Base-by-base conservation (phyloP, 2,888 invertebrate genomes). In the Nebria brevicollis region DNA sequence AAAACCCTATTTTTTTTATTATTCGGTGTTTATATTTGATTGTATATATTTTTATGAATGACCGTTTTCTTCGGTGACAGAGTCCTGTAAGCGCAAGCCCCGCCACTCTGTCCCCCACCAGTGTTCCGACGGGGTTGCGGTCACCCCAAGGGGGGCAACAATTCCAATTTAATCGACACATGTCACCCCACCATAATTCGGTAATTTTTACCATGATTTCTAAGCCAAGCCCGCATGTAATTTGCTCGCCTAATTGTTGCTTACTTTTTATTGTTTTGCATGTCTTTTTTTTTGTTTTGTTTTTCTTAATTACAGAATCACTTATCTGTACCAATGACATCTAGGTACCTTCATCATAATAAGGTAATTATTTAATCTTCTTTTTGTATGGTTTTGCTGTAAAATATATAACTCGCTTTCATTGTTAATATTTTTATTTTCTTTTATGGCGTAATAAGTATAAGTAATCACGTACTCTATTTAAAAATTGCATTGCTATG, bases 301-400 rank as follows among this genome's bases (percentile, higher is more conserved):
- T 90, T 94, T 94, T 95, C 34, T 70, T 34, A 70, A 26, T 70
- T 95, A 91, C 94, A 95, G 95, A 94, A 93, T 92, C 95, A 94
- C 93, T 94, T 95, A 93, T 94, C 94, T 93, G 95, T 95, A 92
- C 95, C 95, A 92, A 93, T 93, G 93, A 94, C 93, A 93, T 93
- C 93, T 94, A 95, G 94, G 93, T 95, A 93, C 91, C 94, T 93
- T 88, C 94, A 94, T 91, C 94, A 93, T 90, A 93, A 92, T 91
- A 94, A 95, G 95, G 95, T 95, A 90, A 84, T 83, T 85, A 83
- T 84, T 54, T 54, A 8, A 13, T 54, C 7, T 11, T 8, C 4
- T 54, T 54, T 54, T 54, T 54, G 2, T 54, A 11, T 54, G 54
- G 2, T 54, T 54, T 54, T 54, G 34, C 34, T 34, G 34, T 34